Conservation (phyloP, 2,797 vertebrate species). For the Hybognathus amarus region DNA sequence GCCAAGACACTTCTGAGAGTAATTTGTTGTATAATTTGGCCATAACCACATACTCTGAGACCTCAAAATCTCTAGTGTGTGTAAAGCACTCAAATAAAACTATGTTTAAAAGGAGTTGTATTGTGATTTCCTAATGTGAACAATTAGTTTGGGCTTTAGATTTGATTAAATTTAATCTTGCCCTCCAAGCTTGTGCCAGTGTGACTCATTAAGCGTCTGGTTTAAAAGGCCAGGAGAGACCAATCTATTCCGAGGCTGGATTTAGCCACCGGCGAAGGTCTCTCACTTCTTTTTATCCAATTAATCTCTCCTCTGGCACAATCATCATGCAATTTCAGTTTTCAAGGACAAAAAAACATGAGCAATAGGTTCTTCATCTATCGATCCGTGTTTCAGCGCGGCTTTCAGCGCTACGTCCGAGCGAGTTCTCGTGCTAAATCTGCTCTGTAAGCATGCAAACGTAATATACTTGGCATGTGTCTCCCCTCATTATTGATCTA, state of each 20-base stretch:
- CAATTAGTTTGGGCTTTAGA: constrained; percentile 15
- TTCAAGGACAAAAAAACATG: constrained; percentile 45
- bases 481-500: constrained; percentile 72
- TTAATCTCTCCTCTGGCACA: constrained; percentile 33
- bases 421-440: constrained; percentile 73
- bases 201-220: constrained; percentile 35
- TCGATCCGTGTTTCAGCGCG: constrained; percentile 1
- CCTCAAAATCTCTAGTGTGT: background rate
- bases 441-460: constrained; percentile 72
- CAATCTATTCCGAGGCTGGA: constrained; percentile 25
- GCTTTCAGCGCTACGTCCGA: constrained; percentile 68
- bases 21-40: constrained; percentile 23
- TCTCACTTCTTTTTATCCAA: constrained; percentile 45
- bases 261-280: constrained; percentile 21
- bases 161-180: constrained; percentile 28
- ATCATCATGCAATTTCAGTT: constrained; percentile 13
- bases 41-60: background rate
- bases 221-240: constrained; percentile 41
- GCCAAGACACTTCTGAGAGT: background rate
- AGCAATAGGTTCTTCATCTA: constrained; percentile 12
- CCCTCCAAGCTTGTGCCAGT: constrained; percentile 25
- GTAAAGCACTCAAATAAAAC: background rate
- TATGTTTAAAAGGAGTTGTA: background rate
- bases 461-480: constrained; percentile 76
- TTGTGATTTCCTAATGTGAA: constrained; percentile 9